Conservation (phyloP, 2,888 invertebrate genomes). For the Myopa testacea region DNA sequence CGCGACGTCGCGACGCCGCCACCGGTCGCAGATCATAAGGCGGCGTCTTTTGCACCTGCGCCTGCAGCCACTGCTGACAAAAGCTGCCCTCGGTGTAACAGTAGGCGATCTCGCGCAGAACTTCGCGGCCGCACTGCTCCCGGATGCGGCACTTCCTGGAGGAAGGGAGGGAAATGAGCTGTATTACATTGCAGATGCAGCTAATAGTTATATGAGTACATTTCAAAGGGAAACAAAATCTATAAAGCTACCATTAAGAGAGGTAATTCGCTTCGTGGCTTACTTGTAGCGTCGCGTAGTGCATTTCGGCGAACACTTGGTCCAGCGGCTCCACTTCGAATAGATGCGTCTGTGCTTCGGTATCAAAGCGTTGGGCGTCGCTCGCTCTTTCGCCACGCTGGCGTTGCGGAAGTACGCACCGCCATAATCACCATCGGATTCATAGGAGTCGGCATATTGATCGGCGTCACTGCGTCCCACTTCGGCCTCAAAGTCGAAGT, state of each 20-base stretch:
- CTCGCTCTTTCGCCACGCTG: slow-evolving; percentile 56
- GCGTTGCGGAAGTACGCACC: slow-evolving; percentile 55
- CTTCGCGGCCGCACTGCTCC: slow-evolving; percentile 80
- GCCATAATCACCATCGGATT: slow-evolving; percentile 49
- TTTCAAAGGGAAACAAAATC: no score
- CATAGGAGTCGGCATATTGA: slow-evolving; percentile 53
- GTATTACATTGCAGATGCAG: no score
- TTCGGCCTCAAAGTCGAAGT: slow-evolving; percentile 57
- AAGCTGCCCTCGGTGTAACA: slow-evolving; percentile 86
- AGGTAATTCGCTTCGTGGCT: slow-evolving; percentile 36
- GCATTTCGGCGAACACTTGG: slow-evolving; percentile 82
- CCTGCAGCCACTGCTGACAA: slow-evolving; percentile 79
- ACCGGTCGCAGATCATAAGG: slow-evolving; percentile 60
- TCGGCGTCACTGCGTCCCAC: slow-evolving; percentile 38
- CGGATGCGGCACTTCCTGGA: slow-evolving; percentile 79
- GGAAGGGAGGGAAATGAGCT: background rate
- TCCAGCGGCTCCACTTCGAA: slow-evolving; percentile 87
- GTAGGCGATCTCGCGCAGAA: slow-evolving; percentile 85
- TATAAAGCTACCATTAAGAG: background rate
- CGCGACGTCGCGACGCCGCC: slow-evolving; percentile 56
- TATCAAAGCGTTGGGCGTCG: slow-evolving; percentile 59
- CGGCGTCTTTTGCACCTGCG: slow-evolving; percentile 63
- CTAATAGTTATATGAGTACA: no score
- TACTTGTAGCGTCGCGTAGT: slow-evolving; percentile 82
- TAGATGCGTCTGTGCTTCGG: slow-evolving; percentile 70